Base-by-base conservation (phyloP, 2,113 vertebrate genomes). In the Poecilia latipinna region DNA sequence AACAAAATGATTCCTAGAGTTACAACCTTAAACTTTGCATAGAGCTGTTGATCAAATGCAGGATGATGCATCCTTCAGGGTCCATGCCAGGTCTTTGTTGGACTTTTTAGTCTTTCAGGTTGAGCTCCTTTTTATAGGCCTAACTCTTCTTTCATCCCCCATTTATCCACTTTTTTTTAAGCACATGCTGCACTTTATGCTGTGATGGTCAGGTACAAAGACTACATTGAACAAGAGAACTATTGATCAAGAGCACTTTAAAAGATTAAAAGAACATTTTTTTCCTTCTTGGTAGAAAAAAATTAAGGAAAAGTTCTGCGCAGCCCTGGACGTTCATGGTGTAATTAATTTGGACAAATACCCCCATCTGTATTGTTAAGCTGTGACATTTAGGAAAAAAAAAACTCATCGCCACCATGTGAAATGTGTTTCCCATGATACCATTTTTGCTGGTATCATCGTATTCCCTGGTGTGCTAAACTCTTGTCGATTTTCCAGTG, bases 311-410 rank as follows among this genome's bases (percentile, higher is more conserved):
- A 57, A 57, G 8, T 57, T 57, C 8, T 57, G 22, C 48, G 2
- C 51, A 57, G 22, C 17, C 22, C 51, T 57, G 51, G 24, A 24
- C 22, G 17, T 57, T 57, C 51, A 57, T 17, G 8, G 51, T 57
- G n/a, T 57, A 57, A 57, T 57, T 57, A n/a, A 57, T 57, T 57
- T n/a, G 51, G 22, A 57, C 51, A 57, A 57, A 57, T 57, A n/a
- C 51, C 7, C 24, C 8, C 51, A n/a, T 57, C 51, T 57, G 19
- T 57, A n/a, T 8, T 2, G 17, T 57, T 57, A 57, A 57, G 24
- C 48, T 54, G 22, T 57, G 51, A 57, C 51, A 57, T n/a, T 57
- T 57, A 57, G 22, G 24, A 57, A n/a, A 57, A 57, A n/a, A 57
- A 29, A n/a, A n/a, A 57, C 19, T n/a, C 51, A n/a, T 15, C 17